phyloP scores from a whole-genome alignment of 2,888 invertebrate genomes.

The Macrophya alboannulata region DNA sequence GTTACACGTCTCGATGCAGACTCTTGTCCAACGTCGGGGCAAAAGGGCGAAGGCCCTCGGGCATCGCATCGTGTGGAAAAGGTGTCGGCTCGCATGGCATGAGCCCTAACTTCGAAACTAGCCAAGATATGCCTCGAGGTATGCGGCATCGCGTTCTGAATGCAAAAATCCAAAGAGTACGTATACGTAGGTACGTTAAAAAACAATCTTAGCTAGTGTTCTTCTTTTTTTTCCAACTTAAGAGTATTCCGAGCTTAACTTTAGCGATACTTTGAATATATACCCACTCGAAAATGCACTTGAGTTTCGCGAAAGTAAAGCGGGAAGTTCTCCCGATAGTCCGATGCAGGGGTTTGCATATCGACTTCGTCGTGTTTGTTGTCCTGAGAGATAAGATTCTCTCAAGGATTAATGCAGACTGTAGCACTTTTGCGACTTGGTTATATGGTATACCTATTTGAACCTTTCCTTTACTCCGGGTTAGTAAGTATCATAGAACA shows the following conservation, averaged over 20 bases:
- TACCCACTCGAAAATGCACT: not conserved
- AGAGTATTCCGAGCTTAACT: not conserved
- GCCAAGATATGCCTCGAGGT: slow-evolving; percentile 11
- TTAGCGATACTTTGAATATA: not conserved
- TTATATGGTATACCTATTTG: not conserved
- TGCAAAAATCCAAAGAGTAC: not conserved
- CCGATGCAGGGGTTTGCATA: not conserved
- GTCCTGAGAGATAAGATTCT: not conserved
- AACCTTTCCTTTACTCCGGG: not conserved
- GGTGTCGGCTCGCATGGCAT: slow-evolving; percentile 26
- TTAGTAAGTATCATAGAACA: not conserved
- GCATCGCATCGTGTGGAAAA: slow-evolving; percentile 31
- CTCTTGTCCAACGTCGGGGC: not conserved
- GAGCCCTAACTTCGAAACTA: slow-evolving; percentile 41
- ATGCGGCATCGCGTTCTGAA: not conserved
- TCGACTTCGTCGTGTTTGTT: not conserved
- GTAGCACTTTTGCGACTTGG: not conserved
- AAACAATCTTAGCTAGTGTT: not conserved
- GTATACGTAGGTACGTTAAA: not conserved
- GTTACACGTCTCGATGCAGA: slow-evolving; percentile 20
- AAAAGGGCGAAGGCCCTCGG: slow-evolving; percentile 19
- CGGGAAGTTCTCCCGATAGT: not conserved
- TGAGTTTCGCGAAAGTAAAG: not conserved
- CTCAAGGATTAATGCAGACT: not conserved
- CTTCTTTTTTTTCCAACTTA: not conserved